Conservation (phyloP, 2,113 vertebrate genomes). For the Coracopsis vasa region DNA sequence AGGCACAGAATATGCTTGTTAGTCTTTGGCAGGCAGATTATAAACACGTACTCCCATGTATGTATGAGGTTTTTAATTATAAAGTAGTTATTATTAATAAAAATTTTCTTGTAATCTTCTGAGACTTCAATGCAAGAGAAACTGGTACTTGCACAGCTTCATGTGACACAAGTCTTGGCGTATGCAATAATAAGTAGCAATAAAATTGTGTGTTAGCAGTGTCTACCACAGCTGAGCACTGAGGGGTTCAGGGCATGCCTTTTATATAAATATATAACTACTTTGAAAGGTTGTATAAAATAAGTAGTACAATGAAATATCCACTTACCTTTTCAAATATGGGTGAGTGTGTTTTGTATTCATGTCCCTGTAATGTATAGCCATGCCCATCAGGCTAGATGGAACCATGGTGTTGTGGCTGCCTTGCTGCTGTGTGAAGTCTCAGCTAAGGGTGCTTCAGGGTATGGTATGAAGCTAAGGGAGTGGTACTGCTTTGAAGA, state of each 20-base stretch:
- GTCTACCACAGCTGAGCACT: neutral
- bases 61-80: neutral
- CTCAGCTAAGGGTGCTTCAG: neutral
- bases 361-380: neutral
- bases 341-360: neutral
- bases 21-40: neutral
- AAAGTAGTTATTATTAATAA: neutral
- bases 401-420: neutral
- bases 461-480: neutral
- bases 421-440: neutral
- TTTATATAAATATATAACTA: neutral
- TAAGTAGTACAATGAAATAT: neutral
- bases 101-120: neutral
- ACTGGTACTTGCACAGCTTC: neutral
- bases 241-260: neutral
- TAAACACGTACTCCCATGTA: neutral
- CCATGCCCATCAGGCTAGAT: fast-evolving
- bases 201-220: neutral
- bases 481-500: neutral
- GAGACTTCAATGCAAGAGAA: neutral
- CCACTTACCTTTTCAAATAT: neutral
- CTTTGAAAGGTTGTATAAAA: neutral
- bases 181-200: neutral
- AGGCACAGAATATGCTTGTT: fast-evolving
- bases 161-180: neutral